Conservation (phyloP, 2,888 invertebrate species). For the Volucella inanis region DNA sequence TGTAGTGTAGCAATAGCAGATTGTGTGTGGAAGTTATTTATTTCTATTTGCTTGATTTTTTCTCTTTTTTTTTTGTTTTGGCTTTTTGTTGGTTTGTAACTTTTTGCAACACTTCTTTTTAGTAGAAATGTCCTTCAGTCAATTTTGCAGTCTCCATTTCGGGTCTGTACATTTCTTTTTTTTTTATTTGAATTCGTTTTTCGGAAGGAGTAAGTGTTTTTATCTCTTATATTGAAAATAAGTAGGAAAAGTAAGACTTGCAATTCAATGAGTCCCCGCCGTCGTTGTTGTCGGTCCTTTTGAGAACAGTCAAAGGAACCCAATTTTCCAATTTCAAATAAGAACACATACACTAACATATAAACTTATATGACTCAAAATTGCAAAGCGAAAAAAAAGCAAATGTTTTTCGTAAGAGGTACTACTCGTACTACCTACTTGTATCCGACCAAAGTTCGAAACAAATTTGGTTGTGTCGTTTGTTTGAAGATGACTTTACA, state of each 20-base stretch:
- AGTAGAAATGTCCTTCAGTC: constrained; percentile 33
- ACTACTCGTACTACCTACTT: background rate
- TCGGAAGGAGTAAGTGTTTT: constrained; percentile 60
- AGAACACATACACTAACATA: constrained; percentile 13
- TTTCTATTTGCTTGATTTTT: constrained; percentile 32
- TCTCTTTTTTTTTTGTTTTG: constrained; percentile 12
- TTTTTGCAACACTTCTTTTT: constrained; percentile 36
- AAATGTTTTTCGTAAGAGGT: constrained; percentile 26
- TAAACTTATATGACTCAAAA: background rate
- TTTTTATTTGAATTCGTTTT: background rate
- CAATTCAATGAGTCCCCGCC: constrained; percentile 53
- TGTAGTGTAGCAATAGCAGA: constrained; percentile 42
- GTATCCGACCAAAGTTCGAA: constrained; percentile 36
- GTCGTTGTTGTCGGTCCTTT: constrained; percentile 32
- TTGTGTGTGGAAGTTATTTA: constrained; percentile 58
- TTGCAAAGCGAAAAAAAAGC: background rate
- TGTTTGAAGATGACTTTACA: constrained; percentile 66
- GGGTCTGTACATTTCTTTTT: background rate
- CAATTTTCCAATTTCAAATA: constrained; percentile 68
- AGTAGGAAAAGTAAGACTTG: constrained; percentile 51
- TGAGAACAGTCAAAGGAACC: constrained; percentile 60
- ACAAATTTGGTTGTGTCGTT: constrained; percentile 55
- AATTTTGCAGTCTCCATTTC: constrained; percentile 9
- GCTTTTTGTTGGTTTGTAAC: background rate
- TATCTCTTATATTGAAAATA: constrained; percentile 68